Evolutionary conservation across 2,797 vertebrate genomes (phyloP).

Genomic region (Apodemus agrarius): DNA sequence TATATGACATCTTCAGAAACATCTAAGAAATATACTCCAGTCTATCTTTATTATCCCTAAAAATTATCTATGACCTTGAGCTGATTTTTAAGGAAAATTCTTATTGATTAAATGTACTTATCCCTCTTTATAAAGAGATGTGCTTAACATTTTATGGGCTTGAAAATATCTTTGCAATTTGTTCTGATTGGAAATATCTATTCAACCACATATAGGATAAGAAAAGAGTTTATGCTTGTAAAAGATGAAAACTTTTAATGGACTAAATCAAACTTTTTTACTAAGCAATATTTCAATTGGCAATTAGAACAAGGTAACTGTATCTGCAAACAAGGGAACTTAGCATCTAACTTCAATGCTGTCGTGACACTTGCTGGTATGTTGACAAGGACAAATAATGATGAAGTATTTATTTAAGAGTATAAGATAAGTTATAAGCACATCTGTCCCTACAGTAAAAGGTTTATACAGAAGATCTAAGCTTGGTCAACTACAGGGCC

Average conservation of each 20-base stretch:
- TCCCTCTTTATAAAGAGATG: background rate
- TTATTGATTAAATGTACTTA: background rate
- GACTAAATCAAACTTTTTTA: background rate
- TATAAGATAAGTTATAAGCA: constrained; percentile 30
- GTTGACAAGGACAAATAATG: constrained; percentile 21
- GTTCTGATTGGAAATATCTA: background rate
- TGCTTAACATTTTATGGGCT: background rate
- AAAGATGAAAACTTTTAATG: background rate
- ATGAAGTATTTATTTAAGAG: background rate
- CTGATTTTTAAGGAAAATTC: constrained; percentile 6
- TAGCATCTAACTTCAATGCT: background rate
- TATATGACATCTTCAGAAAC: background rate
- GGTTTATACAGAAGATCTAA: background rate
- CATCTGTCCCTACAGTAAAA: background rate
- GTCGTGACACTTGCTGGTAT: background rate
- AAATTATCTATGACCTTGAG: background rate
- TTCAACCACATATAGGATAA: background rate
- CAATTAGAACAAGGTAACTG: background rate
- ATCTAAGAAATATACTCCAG: background rate
- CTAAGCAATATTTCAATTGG: background rate
- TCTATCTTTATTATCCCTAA: background rate
- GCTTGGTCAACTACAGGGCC: background rate
- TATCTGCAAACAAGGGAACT: constrained; percentile 10
- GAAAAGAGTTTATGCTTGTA: background rate
- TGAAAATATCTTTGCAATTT: background rate